Evolutionary conservation across 1,140 invertebrate genomes (phyloP), one percentile per base, ranked within the genome.

Genomic region (Caerostris extrusa): DNA sequence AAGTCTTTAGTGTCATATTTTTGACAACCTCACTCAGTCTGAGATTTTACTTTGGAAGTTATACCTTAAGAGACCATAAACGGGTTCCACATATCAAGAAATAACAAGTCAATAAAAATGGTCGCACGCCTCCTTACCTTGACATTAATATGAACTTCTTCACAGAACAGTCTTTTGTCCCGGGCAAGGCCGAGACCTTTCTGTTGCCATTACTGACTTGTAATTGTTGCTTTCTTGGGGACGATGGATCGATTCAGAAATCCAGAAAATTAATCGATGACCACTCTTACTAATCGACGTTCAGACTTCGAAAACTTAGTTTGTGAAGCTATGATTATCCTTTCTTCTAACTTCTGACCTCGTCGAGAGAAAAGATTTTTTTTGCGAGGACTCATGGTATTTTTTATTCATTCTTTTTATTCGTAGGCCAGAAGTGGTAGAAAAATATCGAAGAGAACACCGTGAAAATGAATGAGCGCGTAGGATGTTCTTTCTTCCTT

Each of bases 131-230:
- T 87, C 58, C 58, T 67, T 3, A 10, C 85, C 85, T 87, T 87
- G 85, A 87, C 85, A 87, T 87, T 87, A 87, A 53, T 87, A 34
- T 87, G 85, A 87, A 87, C 58, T 85, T 34, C 19, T 85, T 19
- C 55, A 58, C 7, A 56, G 82, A 85, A n/a, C 57, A 8, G 17
- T 14, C 6, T 87, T 87, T 87, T 64, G 85, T 87, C 60, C 34
- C 14, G 85, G 85, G 58, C 85, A 87, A 87, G 85, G 85, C 56
- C 85, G 19, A 14, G 85, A 87, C 60, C 85, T 87, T 87, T 86
- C 57, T 19, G 83, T 86, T 86, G 61, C 85, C 57, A 87, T 87
- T 53, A 61, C 85, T 87, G 85, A 17, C 7, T 60, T 64, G 58
- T 87, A 87, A 87, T 61, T 87, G 85, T 61, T 64, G 57, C n/a